Base-by-base conservation (phyloP, 2,113 vertebrate genomes). In the Porphyrio hochstetteri region DNA sequence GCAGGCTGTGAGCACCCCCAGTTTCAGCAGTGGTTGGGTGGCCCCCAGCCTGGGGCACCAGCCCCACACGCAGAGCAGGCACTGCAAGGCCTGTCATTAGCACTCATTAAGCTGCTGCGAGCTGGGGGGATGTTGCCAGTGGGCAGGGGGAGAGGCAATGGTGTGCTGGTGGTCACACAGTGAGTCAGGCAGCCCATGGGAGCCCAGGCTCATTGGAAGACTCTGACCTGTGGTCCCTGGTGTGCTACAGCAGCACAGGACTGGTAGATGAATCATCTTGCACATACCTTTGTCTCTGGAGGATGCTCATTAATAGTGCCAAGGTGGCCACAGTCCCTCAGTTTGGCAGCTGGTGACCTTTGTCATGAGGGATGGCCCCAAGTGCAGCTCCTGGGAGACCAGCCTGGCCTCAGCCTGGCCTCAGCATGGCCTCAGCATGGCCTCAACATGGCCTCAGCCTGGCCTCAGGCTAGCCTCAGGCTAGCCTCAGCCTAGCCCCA, bases 131-230 rank as follows among this genome's bases (percentile, higher is more conserved):
- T 4, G 42, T 2, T 33, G 25, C 27, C 14, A 9, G n/a, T 0
- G 2, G 60, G 27, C 46, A 69, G 25, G 17, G 64, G 35, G 28
- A 56, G 16, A 42, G 50, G 16, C 16, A 3, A 18, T 24, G 38
- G 8, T 8, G 29, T 0, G 14, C 17, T 42, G 10, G 52, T 1
- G 1, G 57, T 7, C 72, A 28, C 24, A 8, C 36, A 16, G 65
- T 2, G 16, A 27, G 33, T 1, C 17, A 6, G 9, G 18, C 74
- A 44, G 40, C 59, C 31, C 5, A 0, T 2, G 2, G 33, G 16
- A 42, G 42, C 42, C 42, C 42, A 42, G 42, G 33, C 19, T 46
- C 46, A 28, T 2, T 23, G 55, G n/a, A 19, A 25, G 53, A 5
- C 38, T 44, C 46, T 17, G 52, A 42, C 8, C 42, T 33, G 7